These are phyloP conservation scores for Unio pictorum DNA, from an alignment of 2,888 invertebrate genomes.

Conservation along the genomic window DNA sequence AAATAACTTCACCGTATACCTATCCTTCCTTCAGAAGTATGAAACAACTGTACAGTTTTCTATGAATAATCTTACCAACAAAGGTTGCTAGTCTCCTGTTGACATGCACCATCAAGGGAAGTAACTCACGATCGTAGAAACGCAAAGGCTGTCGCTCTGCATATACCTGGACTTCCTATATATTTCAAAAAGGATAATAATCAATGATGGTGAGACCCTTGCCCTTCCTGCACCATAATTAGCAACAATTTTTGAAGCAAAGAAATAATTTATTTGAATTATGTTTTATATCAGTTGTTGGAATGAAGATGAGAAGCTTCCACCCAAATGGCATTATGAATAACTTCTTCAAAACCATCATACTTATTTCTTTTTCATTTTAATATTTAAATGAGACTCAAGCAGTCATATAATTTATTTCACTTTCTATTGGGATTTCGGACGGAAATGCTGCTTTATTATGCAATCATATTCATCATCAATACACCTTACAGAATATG, in stretches of 20 bases:
- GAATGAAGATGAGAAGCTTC: too few species aligned
- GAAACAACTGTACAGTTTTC: not conserved
- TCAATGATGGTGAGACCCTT: too few species aligned
- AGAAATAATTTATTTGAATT: not conserved
- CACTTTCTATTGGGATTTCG: too few species aligned
- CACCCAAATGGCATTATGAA: too few species aligned
- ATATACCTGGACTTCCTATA: constrained; percentile 63
- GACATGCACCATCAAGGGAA: constrained; percentile 63
- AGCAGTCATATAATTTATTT: too few species aligned
- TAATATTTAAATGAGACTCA: too few species aligned
- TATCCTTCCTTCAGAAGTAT: not conserved
- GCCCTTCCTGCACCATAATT: not conserved
- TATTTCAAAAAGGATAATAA: too few species aligned
- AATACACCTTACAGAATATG: not conserved
- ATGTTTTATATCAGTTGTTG: not conserved
- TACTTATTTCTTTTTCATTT: too few species aligned
- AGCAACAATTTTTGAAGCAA: not conserved
- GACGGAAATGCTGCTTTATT: not conserved
- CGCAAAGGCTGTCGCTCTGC: constrained; percentile 65
- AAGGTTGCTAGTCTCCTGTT: constrained; percentile 64
- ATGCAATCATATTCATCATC: not conserved
- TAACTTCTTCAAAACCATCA: too few species aligned
- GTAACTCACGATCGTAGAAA: constrained; percentile 65
- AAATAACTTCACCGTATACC: too few species aligned
- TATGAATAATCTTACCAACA: constrained; percentile 52